Evolutionary conservation across 2,797 vertebrate species (phyloP).

Genomic region (Kryptolebias ocellatus): DNA sequence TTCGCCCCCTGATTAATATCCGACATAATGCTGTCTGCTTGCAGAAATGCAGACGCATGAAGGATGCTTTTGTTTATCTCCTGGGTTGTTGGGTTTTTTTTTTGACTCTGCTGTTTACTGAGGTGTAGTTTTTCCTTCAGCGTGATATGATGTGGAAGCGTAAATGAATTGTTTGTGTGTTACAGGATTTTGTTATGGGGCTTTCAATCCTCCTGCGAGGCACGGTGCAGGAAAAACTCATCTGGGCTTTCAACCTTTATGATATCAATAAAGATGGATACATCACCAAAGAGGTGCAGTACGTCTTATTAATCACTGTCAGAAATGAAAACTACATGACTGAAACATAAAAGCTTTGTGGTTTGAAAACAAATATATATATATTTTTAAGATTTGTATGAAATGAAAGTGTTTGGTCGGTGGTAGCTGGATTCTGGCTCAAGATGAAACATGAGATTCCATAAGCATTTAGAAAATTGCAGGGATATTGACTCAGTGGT

Average conservation of each 20-base stretch:
- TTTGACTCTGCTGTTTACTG: background rate
- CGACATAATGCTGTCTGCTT: background rate
- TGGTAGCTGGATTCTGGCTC: background rate
- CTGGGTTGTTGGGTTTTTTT: too few species aligned
- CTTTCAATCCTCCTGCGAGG: slow-evolving; percentile 97
- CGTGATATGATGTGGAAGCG: background rate
- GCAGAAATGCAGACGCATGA: slow-evolving; percentile 21
- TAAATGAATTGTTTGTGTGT: slow-evolving; percentile 27
- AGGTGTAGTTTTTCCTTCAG: background rate
- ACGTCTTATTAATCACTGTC: slow-evolving; percentile 18
- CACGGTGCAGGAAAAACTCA: slow-evolving; percentile 96
- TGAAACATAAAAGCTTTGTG: background rate
- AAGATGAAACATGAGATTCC: background rate
- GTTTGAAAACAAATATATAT: background rate
- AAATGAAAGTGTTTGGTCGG: slow-evolving; percentile 1
- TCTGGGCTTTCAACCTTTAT: slow-evolving; percentile 99
- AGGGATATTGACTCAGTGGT: background rate
- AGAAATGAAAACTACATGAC: background rate
- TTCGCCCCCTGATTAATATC: slow-evolving; percentile 31
- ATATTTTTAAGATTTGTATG: too few species aligned
- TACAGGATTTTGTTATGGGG: slow-evolving; percentile 96
- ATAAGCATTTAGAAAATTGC: background rate
- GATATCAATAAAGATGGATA: slow-evolving; percentile 99
- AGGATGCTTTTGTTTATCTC: slow-evolving; percentile 6
- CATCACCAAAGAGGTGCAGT: slow-evolving; percentile 94